Evolutionary conservation across 2,888 invertebrate species (phyloP).

Genomic region (Acronicta leporina): DNA sequence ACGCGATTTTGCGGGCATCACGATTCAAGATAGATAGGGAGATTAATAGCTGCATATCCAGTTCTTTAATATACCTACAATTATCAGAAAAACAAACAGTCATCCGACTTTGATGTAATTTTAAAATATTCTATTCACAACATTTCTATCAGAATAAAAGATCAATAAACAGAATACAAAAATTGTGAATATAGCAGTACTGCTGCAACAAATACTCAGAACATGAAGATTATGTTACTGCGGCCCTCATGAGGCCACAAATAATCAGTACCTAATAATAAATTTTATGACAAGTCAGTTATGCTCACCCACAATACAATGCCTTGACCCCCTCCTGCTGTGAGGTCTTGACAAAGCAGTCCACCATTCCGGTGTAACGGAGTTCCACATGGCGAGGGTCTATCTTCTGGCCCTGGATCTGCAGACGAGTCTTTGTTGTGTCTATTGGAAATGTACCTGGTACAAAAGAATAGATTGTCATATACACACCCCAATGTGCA

Average conservation of each 20-base stretch:
- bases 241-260: no score
- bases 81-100: no score
- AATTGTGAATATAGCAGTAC: no score
- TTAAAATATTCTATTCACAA: no score
- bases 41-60: conserved; percentile 3
- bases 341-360: conserved; percentile 96
- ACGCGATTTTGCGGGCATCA: conserved; percentile 27
- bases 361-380: conserved; percentile 96
- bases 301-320: conserved; percentile 91
- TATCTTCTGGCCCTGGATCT: conserved; percentile 97
- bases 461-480: neutral
- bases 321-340: conserved; percentile 96
- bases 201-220: no score
- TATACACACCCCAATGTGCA: no score
- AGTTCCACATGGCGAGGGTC: conserved; percentile 93
- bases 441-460: conserved; percentile 98
- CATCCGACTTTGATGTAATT: no score
- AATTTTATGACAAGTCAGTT: neutral
- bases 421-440: conserved; percentile 97
- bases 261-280: no score
- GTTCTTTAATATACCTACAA: neutral
- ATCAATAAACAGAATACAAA: no score
- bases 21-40: conserved; percentile 7
- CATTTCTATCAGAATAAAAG: no score
- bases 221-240: no score